phyloP scores from a whole-genome alignment of 2,888 invertebrate species.

The Campaea margaritaria region DNA sequence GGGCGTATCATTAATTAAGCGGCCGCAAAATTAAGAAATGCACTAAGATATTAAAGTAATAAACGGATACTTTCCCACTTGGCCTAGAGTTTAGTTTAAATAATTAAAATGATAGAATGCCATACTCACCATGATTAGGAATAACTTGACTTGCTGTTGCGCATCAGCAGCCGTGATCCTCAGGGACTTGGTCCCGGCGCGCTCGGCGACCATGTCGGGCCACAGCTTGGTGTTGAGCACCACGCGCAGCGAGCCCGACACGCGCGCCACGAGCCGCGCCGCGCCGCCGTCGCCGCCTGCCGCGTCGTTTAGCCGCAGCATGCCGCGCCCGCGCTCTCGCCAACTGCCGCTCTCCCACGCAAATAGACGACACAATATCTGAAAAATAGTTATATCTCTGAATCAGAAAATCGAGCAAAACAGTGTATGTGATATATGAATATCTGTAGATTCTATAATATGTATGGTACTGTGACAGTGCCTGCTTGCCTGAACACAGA shows the following conservation, averaged over 20 bases:
- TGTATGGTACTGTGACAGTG: neutral
- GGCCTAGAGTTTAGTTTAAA: too few species aligned
- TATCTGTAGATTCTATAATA: too few species aligned
- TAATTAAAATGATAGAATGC: too few species aligned
- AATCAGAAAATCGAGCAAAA: neutral
- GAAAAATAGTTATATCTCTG: slow-evolving; percentile 35
- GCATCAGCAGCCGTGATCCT: slow-evolving; percentile 95
- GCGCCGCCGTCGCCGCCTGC: slow-evolving; percentile 55
- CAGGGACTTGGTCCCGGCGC: slow-evolving; percentile 94
- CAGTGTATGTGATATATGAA: too few species aligned
- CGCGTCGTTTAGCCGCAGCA: slow-evolving; percentile 93
- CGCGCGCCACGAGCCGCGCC: slow-evolving; percentile 94
- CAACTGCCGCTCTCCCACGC: slow-evolving; percentile 94
- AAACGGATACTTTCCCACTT: too few species aligned
- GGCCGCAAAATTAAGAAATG: too few species aligned
- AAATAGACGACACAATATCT: slow-evolving; percentile 94
- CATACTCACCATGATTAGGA: slow-evolving; percentile 90
- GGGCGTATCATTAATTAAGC: too few species aligned
- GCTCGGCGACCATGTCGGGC: slow-evolving; percentile 96
- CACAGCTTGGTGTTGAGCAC: slow-evolving; percentile 97
- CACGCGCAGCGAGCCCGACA: slow-evolving; percentile 94
- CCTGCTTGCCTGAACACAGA: too few species aligned
- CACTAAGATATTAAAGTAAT: too few species aligned
- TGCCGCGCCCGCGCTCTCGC: slow-evolving; percentile 96
- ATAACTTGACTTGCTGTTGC: slow-evolving; percentile 93